These are phyloP conservation scores for Amphiprion percula DNA, from an alignment of 2,113 vertebrate species.

Conservation along the genomic window DNA sequence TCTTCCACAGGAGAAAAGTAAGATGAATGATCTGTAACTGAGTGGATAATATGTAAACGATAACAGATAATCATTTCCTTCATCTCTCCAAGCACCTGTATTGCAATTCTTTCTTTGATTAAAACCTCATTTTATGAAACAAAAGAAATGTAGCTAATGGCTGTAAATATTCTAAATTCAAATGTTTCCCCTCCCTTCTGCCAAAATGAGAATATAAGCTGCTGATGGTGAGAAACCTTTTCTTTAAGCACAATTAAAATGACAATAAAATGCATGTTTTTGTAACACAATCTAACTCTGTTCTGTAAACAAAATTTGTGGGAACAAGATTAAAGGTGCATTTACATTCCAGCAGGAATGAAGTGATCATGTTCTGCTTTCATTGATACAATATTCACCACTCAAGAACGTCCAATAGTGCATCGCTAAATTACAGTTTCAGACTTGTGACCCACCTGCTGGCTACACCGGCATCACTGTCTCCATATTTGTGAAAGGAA, in stretches of 20 bases:
- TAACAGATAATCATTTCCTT: neutral
- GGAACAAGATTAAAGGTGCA: neutral
- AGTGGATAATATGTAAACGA: neutral
- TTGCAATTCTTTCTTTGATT: neutral
- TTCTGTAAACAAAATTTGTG: neutral
- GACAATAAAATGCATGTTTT: neutral
- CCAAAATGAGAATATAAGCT: neutral
- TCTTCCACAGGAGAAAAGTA: neutral
- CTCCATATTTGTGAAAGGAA: too few relatives aligned
- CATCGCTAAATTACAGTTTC: too few relatives aligned
- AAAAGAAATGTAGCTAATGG: neutral
- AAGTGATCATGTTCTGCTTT: too few relatives aligned
- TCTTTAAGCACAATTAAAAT: neutral
- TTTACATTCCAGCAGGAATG: too few relatives aligned
- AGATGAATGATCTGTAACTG: conserved; percentile 2
- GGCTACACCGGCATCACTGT: too few relatives aligned
- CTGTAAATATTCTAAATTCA: neutral
- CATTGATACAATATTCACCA: too few relatives aligned
- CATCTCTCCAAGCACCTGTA: neutral
- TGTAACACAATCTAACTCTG: neutral
- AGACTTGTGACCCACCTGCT: too few relatives aligned
- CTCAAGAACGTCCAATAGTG: too few relatives aligned
- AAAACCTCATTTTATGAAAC: neutral
- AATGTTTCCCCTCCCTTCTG: neutral
- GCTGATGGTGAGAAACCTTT: neutral